Evolutionary conservation across 2,888 invertebrate genomes (phyloP).

Genomic region (Nomada hirtipes): DNA sequence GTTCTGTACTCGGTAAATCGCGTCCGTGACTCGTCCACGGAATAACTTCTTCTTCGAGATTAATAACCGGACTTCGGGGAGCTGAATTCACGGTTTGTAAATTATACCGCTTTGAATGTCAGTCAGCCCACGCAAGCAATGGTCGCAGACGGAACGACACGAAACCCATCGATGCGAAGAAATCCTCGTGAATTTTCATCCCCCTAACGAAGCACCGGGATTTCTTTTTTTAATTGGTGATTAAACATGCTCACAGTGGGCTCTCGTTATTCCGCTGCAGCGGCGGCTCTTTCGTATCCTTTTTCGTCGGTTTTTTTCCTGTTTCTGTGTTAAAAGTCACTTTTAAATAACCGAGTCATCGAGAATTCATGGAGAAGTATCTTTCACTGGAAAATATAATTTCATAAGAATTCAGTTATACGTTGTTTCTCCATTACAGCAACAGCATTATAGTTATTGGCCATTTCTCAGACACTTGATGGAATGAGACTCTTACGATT

Average conservation of each 20-base stretch:
- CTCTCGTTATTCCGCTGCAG: conserved; percentile 43
- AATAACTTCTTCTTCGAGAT: conserved; percentile 46
- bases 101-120: conserved; percentile 26
- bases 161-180: conserved; percentile 20
- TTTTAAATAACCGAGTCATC: conserved; percentile 24
- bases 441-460: no score
- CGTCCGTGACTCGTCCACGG: conserved; percentile 32
- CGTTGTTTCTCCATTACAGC: neutral
- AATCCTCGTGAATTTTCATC: conserved; percentile 29
- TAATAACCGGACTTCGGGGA: conserved; percentile 50
- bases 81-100: conserved; percentile 52
- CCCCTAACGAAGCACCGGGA: conserved; percentile 17
- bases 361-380: neutral
- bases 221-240: conserved; percentile 54
- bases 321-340: conserved; percentile 1
- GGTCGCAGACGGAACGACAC: conserved; percentile 13
- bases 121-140: conserved; percentile 21
- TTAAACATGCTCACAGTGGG: conserved; percentile 41
- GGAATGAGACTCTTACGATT: no score
- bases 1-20: conserved; percentile 14
- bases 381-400: neutral
- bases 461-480: no score
- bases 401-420: neutral
- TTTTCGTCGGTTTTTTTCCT: neutral
- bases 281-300: neutral